phyloP scores from a whole-genome alignment of 2,888 invertebrate genomes.

The Dicyrtomina minuta region DNA sequence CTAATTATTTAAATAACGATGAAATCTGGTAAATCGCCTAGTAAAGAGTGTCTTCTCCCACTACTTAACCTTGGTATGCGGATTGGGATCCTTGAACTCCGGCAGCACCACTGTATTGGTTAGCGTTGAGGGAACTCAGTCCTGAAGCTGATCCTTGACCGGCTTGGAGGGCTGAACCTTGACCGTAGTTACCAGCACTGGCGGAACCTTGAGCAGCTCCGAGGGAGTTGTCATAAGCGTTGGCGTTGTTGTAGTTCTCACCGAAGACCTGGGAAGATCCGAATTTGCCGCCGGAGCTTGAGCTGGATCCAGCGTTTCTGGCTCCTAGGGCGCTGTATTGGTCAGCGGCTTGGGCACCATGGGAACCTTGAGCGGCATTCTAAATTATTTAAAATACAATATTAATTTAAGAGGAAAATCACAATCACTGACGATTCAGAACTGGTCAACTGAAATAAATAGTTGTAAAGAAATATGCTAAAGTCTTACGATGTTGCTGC shows the following conservation, averaged over 20 bases:
- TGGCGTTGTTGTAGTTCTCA: constrained; percentile 36
- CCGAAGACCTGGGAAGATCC: constrained; percentile 38
- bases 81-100: background rate
- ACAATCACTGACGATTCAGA: too few species aligned
- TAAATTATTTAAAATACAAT: too few species aligned
- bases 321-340: constrained; percentile 25
- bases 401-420: too few species aligned
- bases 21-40: background rate
- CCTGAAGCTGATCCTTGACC: constrained; percentile 38
- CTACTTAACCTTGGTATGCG: too few species aligned
- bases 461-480: too few species aligned
- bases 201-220: constrained; percentile 29
- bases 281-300: constrained; percentile 35
- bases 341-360: constrained; percentile 26
- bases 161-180: constrained; percentile 29
- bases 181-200: constrained; percentile 32
- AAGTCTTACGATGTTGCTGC: too few species aligned
- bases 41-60: too few species aligned
- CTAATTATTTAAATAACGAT: too few species aligned
- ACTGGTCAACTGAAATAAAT: too few species aligned
- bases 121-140: constrained; percentile 1
- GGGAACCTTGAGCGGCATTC: constrained; percentile 27
- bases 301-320: constrained; percentile 34
- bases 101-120: background rate
- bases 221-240: constrained; percentile 36